phyloP scores from a whole-genome alignment of 37 sponge, comb jelly and placozoan genomes.

The Ianthella basta region DNA sequence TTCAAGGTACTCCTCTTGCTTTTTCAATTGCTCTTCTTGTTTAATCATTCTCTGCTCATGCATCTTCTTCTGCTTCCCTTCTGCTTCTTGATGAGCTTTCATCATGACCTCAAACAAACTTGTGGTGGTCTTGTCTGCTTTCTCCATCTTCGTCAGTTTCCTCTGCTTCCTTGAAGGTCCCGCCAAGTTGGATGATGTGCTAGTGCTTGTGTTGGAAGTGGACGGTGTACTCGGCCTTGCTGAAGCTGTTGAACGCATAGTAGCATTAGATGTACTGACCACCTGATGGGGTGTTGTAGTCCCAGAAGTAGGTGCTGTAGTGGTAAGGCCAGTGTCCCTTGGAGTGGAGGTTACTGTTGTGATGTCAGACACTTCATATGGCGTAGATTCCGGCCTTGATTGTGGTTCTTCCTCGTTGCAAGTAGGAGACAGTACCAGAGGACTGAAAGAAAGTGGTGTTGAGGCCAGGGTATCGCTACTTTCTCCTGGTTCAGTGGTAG shows the following conservation, averaged over 20 bases:
- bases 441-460: too few species aligned
- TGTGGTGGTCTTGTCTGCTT: slow-evolving; percentile 18
- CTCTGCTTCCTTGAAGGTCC: background rate
- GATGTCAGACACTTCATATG: background rate
- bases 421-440: background rate
- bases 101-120: slow-evolving; percentile 10
- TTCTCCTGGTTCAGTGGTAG: background rate
- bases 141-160: slow-evolving; percentile 18
- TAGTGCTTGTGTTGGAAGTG: slow-evolving; percentile 1
- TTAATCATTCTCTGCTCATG: background rate
- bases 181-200: background rate
- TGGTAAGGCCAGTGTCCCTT: background rate
- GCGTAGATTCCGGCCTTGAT: background rate
- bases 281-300: too few species aligned
- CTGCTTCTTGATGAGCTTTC: slow-evolving; percentile 6
- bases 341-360: background rate
- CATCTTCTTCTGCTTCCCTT: background rate
- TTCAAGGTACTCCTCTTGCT: slow-evolving; percentile 4
- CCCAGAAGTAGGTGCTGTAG: slow-evolving; percentile 1
- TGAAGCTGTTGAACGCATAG: too few species aligned
- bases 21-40: slow-evolving; percentile 3
- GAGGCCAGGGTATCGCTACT: background rate
- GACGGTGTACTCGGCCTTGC: background rate
- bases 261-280: too few species aligned
- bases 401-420: slow-evolving; percentile 1